Evolutionary conservation across 2,113 vertebrate genomes (phyloP).

Genomic region (Lontra canadensis): DNA sequence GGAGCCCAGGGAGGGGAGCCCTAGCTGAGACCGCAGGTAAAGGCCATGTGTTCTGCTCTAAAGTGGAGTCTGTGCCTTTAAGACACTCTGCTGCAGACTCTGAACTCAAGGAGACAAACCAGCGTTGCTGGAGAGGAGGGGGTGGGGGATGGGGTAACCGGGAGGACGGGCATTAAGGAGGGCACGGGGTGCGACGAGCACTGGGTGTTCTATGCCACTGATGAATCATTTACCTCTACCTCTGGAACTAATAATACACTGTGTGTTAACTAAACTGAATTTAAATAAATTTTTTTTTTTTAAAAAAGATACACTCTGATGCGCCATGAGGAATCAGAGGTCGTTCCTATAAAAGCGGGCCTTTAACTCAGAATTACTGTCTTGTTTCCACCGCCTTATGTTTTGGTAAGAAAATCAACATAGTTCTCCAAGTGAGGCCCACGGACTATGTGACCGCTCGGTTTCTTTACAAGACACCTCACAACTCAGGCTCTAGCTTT

Average conservation of each 20-base stretch:
- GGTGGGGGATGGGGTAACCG: not conserved
- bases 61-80: not conserved
- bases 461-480: not conserved
- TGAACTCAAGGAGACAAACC: not conserved
- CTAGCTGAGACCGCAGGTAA: fast-evolving
- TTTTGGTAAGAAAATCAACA: not conserved
- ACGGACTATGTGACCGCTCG: fast-evolving
- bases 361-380: not conserved
- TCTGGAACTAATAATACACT: not conserved
- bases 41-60: not conserved
- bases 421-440: not conserved
- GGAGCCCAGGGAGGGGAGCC: not conserved
- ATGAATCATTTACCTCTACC: not conserved
- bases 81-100: not conserved
- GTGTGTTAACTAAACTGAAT: not conserved
- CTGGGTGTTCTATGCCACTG: not conserved
- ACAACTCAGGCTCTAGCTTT: not conserved
- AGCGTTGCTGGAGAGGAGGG: too few species aligned
- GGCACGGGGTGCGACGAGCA: not conserved
- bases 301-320: not conserved
- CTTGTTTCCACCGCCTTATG: not conserved
- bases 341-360: not conserved
- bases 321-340: not conserved
- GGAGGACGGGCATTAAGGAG: too few species aligned
- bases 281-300: not conserved